Conservation (phyloP, 2,888 invertebrate genomes). For the Boloria euphrosyne region DNA sequence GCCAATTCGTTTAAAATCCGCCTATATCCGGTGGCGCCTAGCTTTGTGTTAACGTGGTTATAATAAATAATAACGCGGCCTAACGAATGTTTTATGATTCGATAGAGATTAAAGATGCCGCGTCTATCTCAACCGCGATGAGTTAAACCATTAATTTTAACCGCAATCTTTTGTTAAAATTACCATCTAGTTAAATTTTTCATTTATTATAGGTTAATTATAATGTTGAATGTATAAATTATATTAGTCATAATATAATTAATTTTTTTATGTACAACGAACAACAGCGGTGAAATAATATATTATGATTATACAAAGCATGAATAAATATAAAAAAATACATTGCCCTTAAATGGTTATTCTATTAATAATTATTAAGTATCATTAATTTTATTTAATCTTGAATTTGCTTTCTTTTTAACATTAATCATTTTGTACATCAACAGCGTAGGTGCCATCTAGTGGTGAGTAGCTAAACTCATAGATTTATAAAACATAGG, state of each 20-base stretch:
- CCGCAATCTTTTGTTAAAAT: constrained; percentile 31
- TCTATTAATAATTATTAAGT: too few relatives aligned
- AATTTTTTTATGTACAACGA: too few relatives aligned
- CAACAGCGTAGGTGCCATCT: constrained; percentile 60
- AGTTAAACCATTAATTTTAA: constrained; percentile 45
- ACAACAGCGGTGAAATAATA: too few relatives aligned
- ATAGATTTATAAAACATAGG: not conserved
- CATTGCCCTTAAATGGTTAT: too few relatives aligned
- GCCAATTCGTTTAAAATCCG: constrained; percentile 49
- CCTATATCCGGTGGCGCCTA: constrained; percentile 72
- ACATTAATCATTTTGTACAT: not conserved
- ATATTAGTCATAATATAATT: not conserved
- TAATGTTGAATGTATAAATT: not conserved
- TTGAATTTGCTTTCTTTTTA: not conserved
- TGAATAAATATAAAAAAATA: too few relatives aligned
- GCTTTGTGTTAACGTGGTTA: constrained; percentile 43
- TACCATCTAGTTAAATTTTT: constrained; percentile 24
- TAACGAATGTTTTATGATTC: constrained; percentile 63
- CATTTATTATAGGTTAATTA: constrained; percentile 2
- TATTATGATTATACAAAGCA: too few relatives aligned
- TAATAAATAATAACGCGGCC: constrained; percentile 47
- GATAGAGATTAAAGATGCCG: constrained; percentile 54
- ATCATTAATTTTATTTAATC: too few relatives aligned
- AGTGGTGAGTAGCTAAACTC: constrained; percentile 63
- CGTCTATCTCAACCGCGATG: constrained; percentile 47